Conservation (phyloP, 2,888 invertebrate genomes). For the Ganaspis brasiliensis region DNA sequence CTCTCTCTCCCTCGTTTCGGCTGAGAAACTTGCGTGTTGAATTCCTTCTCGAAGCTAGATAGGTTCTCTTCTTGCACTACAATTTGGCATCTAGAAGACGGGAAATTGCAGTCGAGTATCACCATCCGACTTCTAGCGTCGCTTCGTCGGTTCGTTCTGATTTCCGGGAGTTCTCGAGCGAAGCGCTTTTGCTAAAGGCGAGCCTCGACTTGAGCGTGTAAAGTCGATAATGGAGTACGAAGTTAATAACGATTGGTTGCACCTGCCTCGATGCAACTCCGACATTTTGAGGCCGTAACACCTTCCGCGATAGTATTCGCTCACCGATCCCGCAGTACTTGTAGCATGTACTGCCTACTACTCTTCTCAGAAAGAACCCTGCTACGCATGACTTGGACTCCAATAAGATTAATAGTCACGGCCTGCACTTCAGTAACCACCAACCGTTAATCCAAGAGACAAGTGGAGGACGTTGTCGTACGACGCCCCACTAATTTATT, state of each 20-base stretch:
- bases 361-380: conserved; percentile 45
- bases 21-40: conserved; percentile 12
- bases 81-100: conserved; percentile 31
- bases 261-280: conserved; percentile 47
- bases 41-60: conserved; percentile 16
- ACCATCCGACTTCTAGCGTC: conserved; percentile 17
- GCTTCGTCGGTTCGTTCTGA: conserved; percentile 28
- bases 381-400: conserved; percentile 24
- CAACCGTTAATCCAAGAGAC: conserved; percentile 49
- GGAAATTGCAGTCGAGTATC: conserved; percentile 35
- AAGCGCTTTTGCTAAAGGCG: background rate
- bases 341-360: conserved; percentile 45
- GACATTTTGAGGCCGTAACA: conserved; percentile 62
- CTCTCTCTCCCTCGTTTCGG: conserved; percentile 32
- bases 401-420: conserved; percentile 47
- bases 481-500: conserved; percentile 43
- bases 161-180: conserved; percentile 15
- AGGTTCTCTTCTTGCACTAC: conserved; percentile 13
- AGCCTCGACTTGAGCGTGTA: conserved; percentile 20
- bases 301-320: conserved; percentile 67
- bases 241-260: conserved; percentile 41
- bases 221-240: conserved; percentile 37
- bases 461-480: conserved; percentile 48
- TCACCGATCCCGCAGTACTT: conserved; percentile 49
- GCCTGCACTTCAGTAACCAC: conserved; percentile 13